phyloP scores from a whole-genome alignment of 1,140 invertebrate genomes.

The Magallana angulata region DNA sequence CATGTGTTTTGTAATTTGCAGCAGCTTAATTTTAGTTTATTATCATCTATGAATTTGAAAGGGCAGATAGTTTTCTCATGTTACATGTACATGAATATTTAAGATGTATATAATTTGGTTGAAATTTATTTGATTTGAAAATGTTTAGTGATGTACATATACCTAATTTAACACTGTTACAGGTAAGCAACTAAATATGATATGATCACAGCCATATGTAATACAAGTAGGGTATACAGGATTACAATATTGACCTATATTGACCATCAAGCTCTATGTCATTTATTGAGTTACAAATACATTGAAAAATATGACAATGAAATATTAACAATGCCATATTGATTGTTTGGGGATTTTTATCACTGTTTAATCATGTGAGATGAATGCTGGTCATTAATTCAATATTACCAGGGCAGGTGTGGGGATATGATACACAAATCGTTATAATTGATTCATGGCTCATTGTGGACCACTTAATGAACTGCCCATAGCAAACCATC shows the following conservation, averaged over 20 bases:
- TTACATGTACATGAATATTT: too few relatives aligned
- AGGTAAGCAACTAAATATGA: too few relatives aligned
- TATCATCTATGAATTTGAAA: too few relatives aligned
- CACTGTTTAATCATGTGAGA: conserved; percentile 1
- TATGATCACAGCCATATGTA: too few relatives aligned
- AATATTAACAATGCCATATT: conserved; percentile 1
- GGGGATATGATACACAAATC: conserved; percentile 17
- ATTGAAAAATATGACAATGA: neutral
- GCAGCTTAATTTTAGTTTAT: too few relatives aligned
- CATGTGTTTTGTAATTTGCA: too few relatives aligned
- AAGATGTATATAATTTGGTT: too few relatives aligned
- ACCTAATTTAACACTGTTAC: too few relatives aligned
- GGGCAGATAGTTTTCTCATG: too few relatives aligned
- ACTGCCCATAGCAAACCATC: neutral
- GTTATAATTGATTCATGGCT: conserved; percentile 13
- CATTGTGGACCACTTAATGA: neutral
- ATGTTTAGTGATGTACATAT: too few relatives aligned
- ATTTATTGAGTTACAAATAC: neutral
- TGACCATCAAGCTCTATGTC: neutral
- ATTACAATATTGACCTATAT: neutral
- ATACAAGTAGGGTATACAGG: too few relatives aligned
- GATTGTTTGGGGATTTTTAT: neutral
- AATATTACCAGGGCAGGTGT: conserved; percentile 19
- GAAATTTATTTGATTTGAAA: too few relatives aligned
- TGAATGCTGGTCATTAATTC: conserved; percentile 27